Base-by-base conservation (phyloP, 2,113 vertebrate genomes). In the Dendropsophus ebraccatus region DNA sequence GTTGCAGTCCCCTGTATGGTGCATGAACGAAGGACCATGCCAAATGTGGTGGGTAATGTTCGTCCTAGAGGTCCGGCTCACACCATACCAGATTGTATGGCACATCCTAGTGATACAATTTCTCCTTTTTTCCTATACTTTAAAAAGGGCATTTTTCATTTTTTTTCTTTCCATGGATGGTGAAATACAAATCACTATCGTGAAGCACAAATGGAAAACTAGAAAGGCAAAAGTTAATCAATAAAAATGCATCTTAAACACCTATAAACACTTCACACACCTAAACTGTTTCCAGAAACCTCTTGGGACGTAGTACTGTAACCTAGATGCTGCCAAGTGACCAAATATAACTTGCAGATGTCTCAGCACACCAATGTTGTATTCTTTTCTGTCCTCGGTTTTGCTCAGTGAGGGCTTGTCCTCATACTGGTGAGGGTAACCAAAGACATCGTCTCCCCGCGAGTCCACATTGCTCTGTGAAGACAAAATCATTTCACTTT, bases 221-320 rank as follows among this genome's bases (percentile, higher is more conserved):
- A n/a, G n/a, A n/a, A n/a, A n/a, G n/a, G n/a, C 45, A 47, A 47
- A 35, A 70, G 9, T 8, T 70, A 8, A 45, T 45, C 3, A 73
- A 23, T 23, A 54, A 13, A 32, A 56, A 35, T 54, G 4, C 9
- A 35, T 49, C 8, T 35, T 19, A 54, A 12, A 58, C 10, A 52
- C 1, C 45, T 47, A 49, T 4, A 25, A 47, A n/a, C n/a, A n/a
- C n/a, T n/a, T 37, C 23, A 78, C 73, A 83, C 87, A 99, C 98
- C 98, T 96, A 88, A 99, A 99, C 85, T 99, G 98, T 90, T 99
- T 99, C 98, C 98, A 99, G 95, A 99, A 99, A 65, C 98, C 98
- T 90, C 98, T 95, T 54, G 98, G 98, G 82, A 99, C 97, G 2
- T 99, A 99, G 93, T 99, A 99, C 88, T 99, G 98, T 85, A 99